Evolutionary conservation across 2,888 invertebrate species (phyloP).

Genomic region (Rhagophthalmus giganteus): DNA sequence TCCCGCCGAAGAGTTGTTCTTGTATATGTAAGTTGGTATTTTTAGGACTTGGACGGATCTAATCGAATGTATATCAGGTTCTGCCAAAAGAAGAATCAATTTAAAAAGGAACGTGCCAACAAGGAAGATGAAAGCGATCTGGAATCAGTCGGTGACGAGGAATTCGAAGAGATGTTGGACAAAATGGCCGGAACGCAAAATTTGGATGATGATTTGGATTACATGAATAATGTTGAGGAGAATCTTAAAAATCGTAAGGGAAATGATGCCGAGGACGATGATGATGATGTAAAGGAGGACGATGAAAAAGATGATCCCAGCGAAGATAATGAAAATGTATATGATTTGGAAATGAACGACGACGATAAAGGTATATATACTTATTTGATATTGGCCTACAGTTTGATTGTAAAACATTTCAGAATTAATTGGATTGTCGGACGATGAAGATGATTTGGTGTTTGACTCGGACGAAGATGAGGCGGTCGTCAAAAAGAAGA

Average conservation of each 20-base stretch:
- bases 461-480: constrained; percentile 48
- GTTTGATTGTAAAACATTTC: constrained; percentile 4
- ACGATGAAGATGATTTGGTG: constrained; percentile 51
- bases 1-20: constrained; percentile 88
- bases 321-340: too few species aligned
- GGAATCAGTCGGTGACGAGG: constrained; percentile 76
- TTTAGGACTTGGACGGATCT: too few species aligned
- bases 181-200: constrained; percentile 57
- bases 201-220: constrained; percentile 67
- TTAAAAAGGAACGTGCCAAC: too few species aligned
- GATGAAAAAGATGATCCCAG: constrained; percentile 38
- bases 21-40: constrained; percentile 59
- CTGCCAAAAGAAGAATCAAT: too few species aligned
- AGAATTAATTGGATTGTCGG: constrained; percentile 45
- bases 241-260: constrained; percentile 39
- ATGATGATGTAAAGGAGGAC: constrained; percentile 40
- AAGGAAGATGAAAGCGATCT: constrained; percentile 65
- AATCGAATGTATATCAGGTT: too few species aligned
- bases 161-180: constrained; percentile 72
- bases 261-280: constrained; percentile 34
- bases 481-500: constrained; percentile 40
- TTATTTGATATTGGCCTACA: constrained; percentile 3
- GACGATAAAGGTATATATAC: constrained; percentile 48
- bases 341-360: constrained; percentile 46
- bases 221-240: constrained; percentile 66